phyloP scores from a whole-genome alignment of 1,140 invertebrate genomes.

The Orius insidiosus region DNA sequence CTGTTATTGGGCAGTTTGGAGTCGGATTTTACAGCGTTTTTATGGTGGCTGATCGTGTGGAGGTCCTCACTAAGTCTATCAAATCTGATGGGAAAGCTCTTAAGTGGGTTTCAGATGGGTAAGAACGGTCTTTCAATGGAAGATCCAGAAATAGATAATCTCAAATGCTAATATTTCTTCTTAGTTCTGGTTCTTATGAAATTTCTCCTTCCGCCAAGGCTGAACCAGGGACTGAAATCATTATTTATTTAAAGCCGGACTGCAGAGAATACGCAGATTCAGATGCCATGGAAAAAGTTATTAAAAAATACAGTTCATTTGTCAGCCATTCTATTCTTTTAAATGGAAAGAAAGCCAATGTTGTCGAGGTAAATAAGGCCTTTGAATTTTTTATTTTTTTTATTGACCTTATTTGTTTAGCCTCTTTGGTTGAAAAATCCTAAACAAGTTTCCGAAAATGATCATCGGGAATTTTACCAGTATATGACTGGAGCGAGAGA shows the following conservation, averaged over 20 bases:
- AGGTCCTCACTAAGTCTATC: too few species aligned
- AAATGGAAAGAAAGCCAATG: slow-evolving; percentile 74
- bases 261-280: slow-evolving; percentile 79
- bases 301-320: slow-evolving; percentile 95
- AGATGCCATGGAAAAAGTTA: slow-evolving; percentile 59
- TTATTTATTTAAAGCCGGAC: slow-evolving; percentile 74
- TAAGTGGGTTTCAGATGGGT: too few species aligned
- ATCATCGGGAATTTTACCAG: slow-evolving; percentile 82
- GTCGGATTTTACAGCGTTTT: slow-evolving; percentile 96
- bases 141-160: too few species aligned
- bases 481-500: slow-evolving; percentile 75
- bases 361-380: slow-evolving; percentile 43
- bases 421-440: slow-evolving; percentile 87
- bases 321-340: slow-evolving; percentile 82
- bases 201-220: too few species aligned
- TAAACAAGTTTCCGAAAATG: slow-evolving; percentile 65
- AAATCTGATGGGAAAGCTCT: too few species aligned
- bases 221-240: slow-evolving; percentile 74
- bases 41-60: slow-evolving; percentile 89
- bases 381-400: slow-evolving; percentile 12
- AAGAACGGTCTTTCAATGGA: too few species aligned
- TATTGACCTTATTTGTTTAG: slow-evolving; percentile 30
- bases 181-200: too few species aligned
- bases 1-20: slow-evolving; percentile 97
- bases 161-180: too few species aligned